A percentile compares a stretch with the other conserved stretches of the same genome.
Conservation (phyloP, 2,797 vertebrate genomes). For the Stomatorhinus walkeri region DNA sequence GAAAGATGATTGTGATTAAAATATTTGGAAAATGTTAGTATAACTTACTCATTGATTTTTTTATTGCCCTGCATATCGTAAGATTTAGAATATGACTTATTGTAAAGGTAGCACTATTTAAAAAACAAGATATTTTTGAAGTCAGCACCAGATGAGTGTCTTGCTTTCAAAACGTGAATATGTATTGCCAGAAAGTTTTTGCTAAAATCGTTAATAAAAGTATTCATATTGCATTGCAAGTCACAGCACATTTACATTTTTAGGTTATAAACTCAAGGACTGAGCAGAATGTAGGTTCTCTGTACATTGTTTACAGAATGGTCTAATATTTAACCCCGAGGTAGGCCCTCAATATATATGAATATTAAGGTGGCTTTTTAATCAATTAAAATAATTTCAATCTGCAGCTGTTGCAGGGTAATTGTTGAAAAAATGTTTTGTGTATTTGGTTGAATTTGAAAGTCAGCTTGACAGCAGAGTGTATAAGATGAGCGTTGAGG, state of each 20-base stretch:
- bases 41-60: neutral
- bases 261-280: neutral
- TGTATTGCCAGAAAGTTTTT: neutral
- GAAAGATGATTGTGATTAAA: neutral
- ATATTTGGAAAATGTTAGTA: neutral
- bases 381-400: neutral
- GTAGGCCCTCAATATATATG: neutral
- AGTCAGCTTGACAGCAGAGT: neutral
- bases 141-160: neutral
- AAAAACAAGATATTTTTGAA: neutral
- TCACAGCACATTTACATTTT: neutral
- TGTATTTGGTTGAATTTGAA: neutral
- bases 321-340: conserved; percentile 9
- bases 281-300: neutral
- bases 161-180: neutral
- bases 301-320: conserved; percentile 11
- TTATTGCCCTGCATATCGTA: neutral
- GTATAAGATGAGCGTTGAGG: neutral
- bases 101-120: neutral
- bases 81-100: neutral
- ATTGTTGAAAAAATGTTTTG: neutral
- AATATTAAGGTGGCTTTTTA: neutral
- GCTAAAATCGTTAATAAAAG: neutral
- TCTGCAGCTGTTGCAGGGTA: neutral
- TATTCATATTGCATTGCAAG: neutral